These are phyloP conservation scores for Xanthia togata DNA, from an alignment of 2,888 invertebrate genomes.

Conservation along the genomic window DNA sequence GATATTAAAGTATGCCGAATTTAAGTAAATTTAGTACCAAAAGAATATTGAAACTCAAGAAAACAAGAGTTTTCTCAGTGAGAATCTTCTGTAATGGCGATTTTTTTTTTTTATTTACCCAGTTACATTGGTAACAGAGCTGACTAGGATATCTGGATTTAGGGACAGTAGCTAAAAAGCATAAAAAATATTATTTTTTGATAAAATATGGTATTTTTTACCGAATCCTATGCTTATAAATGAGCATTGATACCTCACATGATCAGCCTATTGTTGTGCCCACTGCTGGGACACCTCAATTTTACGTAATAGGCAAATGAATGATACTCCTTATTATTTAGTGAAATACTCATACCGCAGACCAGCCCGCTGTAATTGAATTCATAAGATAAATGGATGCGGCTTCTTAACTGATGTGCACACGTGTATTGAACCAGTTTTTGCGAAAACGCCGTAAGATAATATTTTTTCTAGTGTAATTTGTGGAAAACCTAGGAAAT, in stretches of 20 bases:
- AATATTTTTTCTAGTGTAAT: too few relatives aligned
- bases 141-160: neutral
- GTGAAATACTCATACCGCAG: neutral
- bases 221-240: too few relatives aligned
- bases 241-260: too few relatives aligned
- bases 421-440: too few relatives aligned
- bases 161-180: too few relatives aligned
- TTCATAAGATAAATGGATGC: neutral
- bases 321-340: neutral
- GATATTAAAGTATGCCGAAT: neutral
- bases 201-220: too few relatives aligned
- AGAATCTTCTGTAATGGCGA: neutral
- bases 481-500: too few relatives aligned
- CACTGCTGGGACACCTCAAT: neutral
- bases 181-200: too few relatives aligned
- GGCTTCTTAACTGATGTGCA: neutral
- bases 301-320: neutral
- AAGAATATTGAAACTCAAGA: neutral
- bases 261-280: too few relatives aligned
- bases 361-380: neutral
- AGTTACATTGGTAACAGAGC: neutral
- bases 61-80: neutral
- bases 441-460: too few relatives aligned
- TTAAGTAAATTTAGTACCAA: neutral
- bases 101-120: too few relatives aligned